Evolutionary conservation across 1,140 invertebrate species (phyloP), one percentile per base, ranked within the genome.

Genomic region (Drosophila paulistorum): DNA sequence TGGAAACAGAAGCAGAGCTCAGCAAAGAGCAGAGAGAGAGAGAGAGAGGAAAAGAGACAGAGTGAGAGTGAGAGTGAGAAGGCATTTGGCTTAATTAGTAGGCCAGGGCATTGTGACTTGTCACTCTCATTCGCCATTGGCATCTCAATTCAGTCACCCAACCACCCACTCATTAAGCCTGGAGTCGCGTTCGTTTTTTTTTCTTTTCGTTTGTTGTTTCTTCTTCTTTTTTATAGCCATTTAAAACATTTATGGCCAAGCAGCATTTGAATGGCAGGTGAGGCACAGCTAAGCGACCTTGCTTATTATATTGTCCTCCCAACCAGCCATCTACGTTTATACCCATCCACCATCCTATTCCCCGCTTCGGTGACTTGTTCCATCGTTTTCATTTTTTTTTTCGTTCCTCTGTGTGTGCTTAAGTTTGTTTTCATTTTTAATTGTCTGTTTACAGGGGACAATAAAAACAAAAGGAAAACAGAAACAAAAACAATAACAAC

Each of bases 241-340:
- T 86, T 86, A 82, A 87, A 87, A 82, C 83, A 86, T 86, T 86
- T 86, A 86, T 86, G 76, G 71, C 68, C 83, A 59, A 79, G 74
- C 23, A 67, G 68, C 79, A 79, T 87, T 86, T 87, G 72, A 86
- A 82, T 82, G 83, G 64, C 79, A 82, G 83, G 82, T 87, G 76
- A 66, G 74, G 42, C 26, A 20, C 14, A 42, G 26, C 35, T 67
- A 68, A 65, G 67, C 78, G 80, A 86, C 82, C 83, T 79, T 79
- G 75, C 83, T 79, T 72, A 82, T 87, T 86, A 82, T 74, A n/a
- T 30, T 61, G 57, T 45, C 55, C 20, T 26, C 54, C 1, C 11
- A 23, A 33, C 4, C 55, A 42, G 1, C 14, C 20, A 11, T n/a
- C 14, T 26, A 30, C 30, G n/a, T 23, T 17, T 14, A 55, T 13